phyloP scores from a whole-genome alignment of 2,113 vertebrate species.

The Pachypanchax playfairii region DNA sequence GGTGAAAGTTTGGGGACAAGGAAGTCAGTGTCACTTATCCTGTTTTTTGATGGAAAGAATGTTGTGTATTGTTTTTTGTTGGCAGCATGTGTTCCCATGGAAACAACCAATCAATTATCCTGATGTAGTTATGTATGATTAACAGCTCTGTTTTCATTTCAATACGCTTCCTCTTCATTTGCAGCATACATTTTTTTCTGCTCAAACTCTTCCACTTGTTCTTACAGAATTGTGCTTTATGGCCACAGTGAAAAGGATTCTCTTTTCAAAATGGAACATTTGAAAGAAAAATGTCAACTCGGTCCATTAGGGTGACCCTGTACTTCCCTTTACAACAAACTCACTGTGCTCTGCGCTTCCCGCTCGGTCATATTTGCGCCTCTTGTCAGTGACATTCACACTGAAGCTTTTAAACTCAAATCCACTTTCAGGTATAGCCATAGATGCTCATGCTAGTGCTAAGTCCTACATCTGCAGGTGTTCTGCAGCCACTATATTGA shows the following conservation, averaged over 20 bases:
- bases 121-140: background rate
- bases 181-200: background rate
- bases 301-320: background rate
- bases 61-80: too few species aligned
- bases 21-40: too few species aligned
- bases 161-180: slow-evolving; percentile 30
- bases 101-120: slow-evolving; percentile 28
- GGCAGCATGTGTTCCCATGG: slow-evolving; percentile 1
- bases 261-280: slow-evolving; percentile 56
- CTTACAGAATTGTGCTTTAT: slow-evolving; percentile 30
- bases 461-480: too few species aligned
- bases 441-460: too few species aligned
- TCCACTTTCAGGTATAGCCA: too few species aligned
- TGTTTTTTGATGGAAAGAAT: too few species aligned
- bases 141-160: slow-evolving; percentile 22
- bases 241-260: slow-evolving; percentile 32
- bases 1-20: too few species aligned
- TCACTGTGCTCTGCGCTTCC: slow-evolving; percentile 33
- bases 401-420: too few species aligned
- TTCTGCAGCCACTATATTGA: too few species aligned
- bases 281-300: slow-evolving; percentile 44
- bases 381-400: too few species aligned
- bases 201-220: slow-evolving; percentile 24
- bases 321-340: slow-evolving; percentile 23
- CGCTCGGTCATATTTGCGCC: too few species aligned